Percentiles rank a stretch among this genome's conserved stretches.
Conservation (phyloP, 92 coral and sea anemone genomes). For the Parazoanthus swiftii region DNA sequence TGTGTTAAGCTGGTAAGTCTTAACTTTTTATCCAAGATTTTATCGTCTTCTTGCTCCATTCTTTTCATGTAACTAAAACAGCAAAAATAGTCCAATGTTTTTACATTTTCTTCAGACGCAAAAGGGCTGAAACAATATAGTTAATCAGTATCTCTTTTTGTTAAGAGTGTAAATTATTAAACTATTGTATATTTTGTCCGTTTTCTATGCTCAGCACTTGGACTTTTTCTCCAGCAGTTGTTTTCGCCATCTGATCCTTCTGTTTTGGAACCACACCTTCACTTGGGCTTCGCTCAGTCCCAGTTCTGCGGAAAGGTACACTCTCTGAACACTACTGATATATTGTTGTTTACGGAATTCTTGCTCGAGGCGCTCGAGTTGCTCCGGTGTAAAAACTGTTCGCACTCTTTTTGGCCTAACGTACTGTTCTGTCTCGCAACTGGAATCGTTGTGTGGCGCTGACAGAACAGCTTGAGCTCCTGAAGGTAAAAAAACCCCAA, state of each 20-base stretch:
- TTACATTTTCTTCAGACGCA: not conserved
- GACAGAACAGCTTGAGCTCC: constrained; percentile 12
- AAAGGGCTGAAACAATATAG: not conserved
- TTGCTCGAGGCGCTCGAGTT: constrained; percentile 70
- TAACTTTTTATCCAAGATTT: too few species aligned
- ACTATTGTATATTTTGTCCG: not conserved
- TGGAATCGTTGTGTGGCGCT: not conserved
- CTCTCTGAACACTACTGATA: constrained; percentile 73
- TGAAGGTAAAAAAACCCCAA: not conserved
- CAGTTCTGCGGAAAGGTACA: constrained; percentile 69
- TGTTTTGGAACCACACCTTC: constrained; percentile 83
- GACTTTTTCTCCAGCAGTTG: constrained; percentile 49
- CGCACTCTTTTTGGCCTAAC: constrained; percentile 75
- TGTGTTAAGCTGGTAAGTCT: too few species aligned
- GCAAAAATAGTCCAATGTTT: not conserved
- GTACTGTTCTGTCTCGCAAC: constrained; percentile 4
- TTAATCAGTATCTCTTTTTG: not conserved
- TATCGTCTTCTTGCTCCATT: too few species aligned
- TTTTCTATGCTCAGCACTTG: not conserved
- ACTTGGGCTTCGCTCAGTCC: constrained; percentile 80
- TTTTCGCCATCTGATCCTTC: constrained; percentile 83
- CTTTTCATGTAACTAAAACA: too few species aligned
- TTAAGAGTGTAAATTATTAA: not conserved
- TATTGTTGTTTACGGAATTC: constrained; percentile 73
- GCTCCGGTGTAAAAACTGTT: constrained; percentile 80